Percentiles rank a stretch among this genome's conserved stretches.
Conservation (phyloP, 2,797 vertebrate genomes). For the Myotis myotis region DNA sequence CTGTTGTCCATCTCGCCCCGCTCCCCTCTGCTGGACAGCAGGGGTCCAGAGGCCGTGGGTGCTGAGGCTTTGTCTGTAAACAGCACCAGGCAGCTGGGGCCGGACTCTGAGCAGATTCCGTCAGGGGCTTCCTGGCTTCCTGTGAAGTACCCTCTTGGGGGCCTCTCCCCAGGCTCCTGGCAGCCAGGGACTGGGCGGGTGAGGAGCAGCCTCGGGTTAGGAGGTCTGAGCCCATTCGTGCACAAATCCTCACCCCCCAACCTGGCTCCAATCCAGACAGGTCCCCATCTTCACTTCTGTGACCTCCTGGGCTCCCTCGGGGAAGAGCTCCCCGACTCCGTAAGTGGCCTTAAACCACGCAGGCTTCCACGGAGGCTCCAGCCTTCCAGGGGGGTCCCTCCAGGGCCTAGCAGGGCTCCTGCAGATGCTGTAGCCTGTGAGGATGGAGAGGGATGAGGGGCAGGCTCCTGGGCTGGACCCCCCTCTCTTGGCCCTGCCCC, state of each 20-base stretch:
- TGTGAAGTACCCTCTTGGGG: neutral
- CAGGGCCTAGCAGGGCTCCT: neutral
- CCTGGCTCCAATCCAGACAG: neutral
- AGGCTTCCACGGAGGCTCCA: slow-evolving; percentile 20
- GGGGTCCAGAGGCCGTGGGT: fast-evolving
- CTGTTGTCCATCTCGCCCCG: neutral
- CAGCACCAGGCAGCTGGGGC: neutral
- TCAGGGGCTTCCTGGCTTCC: neutral
- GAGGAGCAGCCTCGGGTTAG: neutral
- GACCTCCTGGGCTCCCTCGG: neutral
- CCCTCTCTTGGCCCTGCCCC: neutral
- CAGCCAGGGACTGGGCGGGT: neutral
- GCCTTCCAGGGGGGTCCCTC: neutral
- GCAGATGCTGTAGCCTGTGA: slow-evolving; percentile 54
- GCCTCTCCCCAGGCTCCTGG: neutral
- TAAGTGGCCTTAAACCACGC: slow-evolving; percentile 25
- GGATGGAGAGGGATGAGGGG: neutral
- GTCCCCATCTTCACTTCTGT: neutral
- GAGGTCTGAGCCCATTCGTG: neutral
- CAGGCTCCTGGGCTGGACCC: fast-evolving
- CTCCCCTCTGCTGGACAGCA: neutral
- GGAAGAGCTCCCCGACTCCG: neutral
- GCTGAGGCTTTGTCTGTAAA: neutral
- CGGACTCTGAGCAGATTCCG: neutral
- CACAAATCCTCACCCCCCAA: neutral